phyloP scores from a whole-genome alignment of 64 coral and sea anemone species.

The Montipora efflorescens region DNA sequence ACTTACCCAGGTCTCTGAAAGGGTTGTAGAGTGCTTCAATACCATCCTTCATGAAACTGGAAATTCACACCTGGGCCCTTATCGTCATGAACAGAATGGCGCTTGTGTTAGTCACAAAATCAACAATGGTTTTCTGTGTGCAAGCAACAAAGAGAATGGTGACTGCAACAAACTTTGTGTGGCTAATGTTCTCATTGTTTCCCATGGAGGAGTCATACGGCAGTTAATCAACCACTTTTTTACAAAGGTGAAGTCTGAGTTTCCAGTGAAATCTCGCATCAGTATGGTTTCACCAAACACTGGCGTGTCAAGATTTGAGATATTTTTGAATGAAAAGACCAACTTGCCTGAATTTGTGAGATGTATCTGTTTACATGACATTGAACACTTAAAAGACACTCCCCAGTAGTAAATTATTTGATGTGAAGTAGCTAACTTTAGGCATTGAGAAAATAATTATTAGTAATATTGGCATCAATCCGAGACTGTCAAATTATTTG shows the following conservation, averaged over 20 bases:
- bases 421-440: too few relatives aligned
- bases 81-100: neutral
- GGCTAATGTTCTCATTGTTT: conserved; percentile 15
- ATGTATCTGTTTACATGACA: neutral
- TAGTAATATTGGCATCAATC: too few relatives aligned
- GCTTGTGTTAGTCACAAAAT: neutral
- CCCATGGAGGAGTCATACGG: conserved; percentile 29
- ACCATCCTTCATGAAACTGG: neutral
- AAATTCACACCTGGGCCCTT: neutral
- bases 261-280: neutral
- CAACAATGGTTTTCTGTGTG: neutral
- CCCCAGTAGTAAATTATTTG: too few relatives aligned
- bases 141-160: neutral
- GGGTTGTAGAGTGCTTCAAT: conserved; percentile 5
- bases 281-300: conserved; percentile 19
- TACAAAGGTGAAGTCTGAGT: neutral
- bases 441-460: too few relatives aligned
- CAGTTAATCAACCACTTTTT: conserved; percentile 4
- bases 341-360: conserved; percentile 16
- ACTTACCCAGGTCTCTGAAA: neutral
- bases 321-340: conserved; percentile 34
- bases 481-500: too few relatives aligned
- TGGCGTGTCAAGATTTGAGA: conserved; percentile 30
- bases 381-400: conserved; percentile 13
- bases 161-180: neutral